Conservation (phyloP, 2,797 vertebrate species). For the Tympanoctomys barrerae region DNA sequence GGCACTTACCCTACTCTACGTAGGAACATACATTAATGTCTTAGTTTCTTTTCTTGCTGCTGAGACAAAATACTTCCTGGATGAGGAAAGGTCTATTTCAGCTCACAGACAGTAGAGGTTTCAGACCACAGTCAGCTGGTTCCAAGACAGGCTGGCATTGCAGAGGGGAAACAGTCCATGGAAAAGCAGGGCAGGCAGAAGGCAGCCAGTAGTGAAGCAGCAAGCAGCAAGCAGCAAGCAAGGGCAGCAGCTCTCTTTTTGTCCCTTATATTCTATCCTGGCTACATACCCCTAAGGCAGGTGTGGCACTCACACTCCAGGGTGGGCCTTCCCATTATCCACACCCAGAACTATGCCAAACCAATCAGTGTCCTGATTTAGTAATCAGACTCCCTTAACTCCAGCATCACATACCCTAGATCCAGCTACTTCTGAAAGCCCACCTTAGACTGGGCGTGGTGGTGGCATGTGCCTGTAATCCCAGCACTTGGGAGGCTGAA, state of each 20-base stretch:
- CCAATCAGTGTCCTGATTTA: neutral
- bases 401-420: neutral
- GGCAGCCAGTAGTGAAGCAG: neutral
- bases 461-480: too few species aligned
- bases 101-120: neutral
- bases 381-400: neutral
- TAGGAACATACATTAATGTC: neutral
- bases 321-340: neutral
- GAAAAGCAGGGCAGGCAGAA: neutral
- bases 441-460: neutral
- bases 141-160: neutral
- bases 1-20: neutral
- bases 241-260: neutral
- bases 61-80: neutral
- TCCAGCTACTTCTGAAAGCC: neutral
- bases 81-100: neutral
- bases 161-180: neutral
- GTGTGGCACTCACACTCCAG: neutral
- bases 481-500: too few species aligned
- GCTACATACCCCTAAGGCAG: neutral
- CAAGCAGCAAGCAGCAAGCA: neutral
- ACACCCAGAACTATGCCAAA: neutral
- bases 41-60: neutral
- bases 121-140: neutral
- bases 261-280: neutral